Evolutionary conservation across 1,140 invertebrate species (phyloP), one percentile per base, ranked within the genome.

Genomic region (Goniozus legneri): DNA sequence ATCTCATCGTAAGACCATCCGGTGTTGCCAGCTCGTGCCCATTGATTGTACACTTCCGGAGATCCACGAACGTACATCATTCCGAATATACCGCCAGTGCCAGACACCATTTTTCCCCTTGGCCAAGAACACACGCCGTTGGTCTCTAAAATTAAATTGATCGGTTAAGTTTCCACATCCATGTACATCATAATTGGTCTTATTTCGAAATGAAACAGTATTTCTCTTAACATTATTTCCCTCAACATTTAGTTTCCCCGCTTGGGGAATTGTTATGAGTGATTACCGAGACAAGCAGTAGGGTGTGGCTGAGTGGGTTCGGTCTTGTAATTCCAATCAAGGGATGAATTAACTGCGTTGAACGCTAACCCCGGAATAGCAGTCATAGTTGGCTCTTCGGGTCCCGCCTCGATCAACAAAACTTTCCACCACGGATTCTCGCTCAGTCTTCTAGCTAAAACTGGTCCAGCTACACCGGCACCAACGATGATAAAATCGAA

Each of bases 1-100:
- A 94, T 78, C 41, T 92, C 86, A 2, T 84, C 72, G 64, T 91
- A 97, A 6, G 86, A 84, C 95, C 95, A 97, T 2, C 89, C 91
- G 2, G 69, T 65, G 50, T 94, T 95, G 7, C 94, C 95, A 49
- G 84, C 75, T 3, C 71, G 71, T 4, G 76, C 80, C 86, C 87
- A 90, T 30, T 78, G 73, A 64, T 91, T 83, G 60, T 84, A 90
- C 52, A 89, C 83, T n/a, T 80, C 74, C 1, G 80, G 82, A 60
- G 87, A 85, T 0, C 88, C 87, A 37, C 88, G 76, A 16, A 82
- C 83, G 57, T 90, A 90, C 39, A 90, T 85, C 82, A 90, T 80
- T 51, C 91, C 92, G 66, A 88, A 88, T 30, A 90, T 79, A 2
- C 87, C 82, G 33, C 82, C 84, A 1, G 86, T 87, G 1, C 88